phyloP scores from a whole-genome alignment of 2,888 invertebrate genomes.

The Lypha dubia region DNA sequence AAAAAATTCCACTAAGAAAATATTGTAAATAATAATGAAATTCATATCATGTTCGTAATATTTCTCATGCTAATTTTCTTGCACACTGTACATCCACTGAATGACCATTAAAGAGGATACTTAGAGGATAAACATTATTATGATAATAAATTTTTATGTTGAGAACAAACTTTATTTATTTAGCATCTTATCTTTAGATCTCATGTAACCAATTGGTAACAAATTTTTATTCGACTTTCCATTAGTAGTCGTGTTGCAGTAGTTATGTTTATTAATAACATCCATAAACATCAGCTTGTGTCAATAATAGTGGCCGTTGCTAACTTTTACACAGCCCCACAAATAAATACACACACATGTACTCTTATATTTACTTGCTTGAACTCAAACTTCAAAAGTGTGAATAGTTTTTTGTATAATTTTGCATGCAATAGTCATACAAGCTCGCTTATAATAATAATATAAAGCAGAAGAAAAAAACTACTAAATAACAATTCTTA shows the following conservation, averaged over 20 bases:
- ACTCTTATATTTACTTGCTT: not conserved
- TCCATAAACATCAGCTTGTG: slow-evolving; percentile 56
- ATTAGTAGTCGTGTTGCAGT: not conserved
- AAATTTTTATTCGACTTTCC: not conserved
- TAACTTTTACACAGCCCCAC: not conserved
- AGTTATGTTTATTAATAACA: slow-evolving; percentile 30
- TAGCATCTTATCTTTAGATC: not conserved
- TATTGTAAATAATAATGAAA: no score
- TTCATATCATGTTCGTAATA: no score
- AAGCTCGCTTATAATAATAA: slow-evolving; percentile 28
- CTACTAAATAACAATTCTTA: slow-evolving; percentile 47
- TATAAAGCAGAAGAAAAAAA: slow-evolving; percentile 6
- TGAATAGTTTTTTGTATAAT: not conserved
- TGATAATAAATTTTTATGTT: slow-evolving; percentile 34
- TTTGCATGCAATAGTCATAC: not conserved
- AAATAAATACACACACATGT: not conserved
- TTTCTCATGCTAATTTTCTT: no score
- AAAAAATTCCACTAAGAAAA: no score
- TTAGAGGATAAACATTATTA: slow-evolving; percentile 74
- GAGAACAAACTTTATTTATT: not conserved
- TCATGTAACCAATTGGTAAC: not conserved
- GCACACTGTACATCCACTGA: not conserved
- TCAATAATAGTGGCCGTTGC: slow-evolving; percentile 48
- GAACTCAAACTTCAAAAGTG: not conserved
- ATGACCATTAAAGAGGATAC: not conserved